Evolutionary conservation across 2,888 invertebrate species (phyloP), one percentile per base, ranked within the genome.

Genomic region (Incurvaria masculella): DNA sequence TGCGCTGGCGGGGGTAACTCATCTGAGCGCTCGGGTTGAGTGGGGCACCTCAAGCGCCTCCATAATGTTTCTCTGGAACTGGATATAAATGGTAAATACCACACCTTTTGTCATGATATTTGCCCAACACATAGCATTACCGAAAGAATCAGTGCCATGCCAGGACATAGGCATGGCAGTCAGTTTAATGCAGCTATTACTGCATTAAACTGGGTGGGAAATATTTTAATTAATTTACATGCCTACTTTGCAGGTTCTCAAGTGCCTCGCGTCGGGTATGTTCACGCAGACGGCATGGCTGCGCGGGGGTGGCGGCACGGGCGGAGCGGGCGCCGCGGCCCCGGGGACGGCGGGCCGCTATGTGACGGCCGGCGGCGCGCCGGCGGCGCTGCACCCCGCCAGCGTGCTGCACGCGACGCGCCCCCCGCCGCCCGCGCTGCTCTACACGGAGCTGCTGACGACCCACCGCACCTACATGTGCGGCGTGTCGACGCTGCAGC

Each of bases 401-500:
- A 89, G 91, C 44, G 83, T 84, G 21, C 72, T 96, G 44, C 75
- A 75, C 62, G 58, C 63, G 4, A 21, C 23, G 19, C 86, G 89
- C 49, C 81, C 85, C 42, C 79, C 83, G 49, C 86, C 88, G 49
- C 87, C 92, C 5, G 83, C 84, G 18, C 83, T 87, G 51, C 81
- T 97, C 0, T 97, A 89, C 70, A 87, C 89, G 0, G 96, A 97
- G 74, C 81, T 97, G 42, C 84, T 95, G n/a, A 85, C 89, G 60
- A 95, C 96, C 0, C 83, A 82, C 49, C 88, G 89, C 56, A 83
- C 87, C 54, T 95, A 91, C 73, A 83, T 97, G 64, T 82, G 91
- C 57, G 85, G 85, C 50, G 75, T 91, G 40, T 89, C 91, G 10
- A 83, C 85, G 33, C 85, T 96, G 44, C 89, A 92, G 62, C 78